Base-by-base conservation (phyloP, 2,888 invertebrate species). In the Leptinotarsa juncta region DNA sequence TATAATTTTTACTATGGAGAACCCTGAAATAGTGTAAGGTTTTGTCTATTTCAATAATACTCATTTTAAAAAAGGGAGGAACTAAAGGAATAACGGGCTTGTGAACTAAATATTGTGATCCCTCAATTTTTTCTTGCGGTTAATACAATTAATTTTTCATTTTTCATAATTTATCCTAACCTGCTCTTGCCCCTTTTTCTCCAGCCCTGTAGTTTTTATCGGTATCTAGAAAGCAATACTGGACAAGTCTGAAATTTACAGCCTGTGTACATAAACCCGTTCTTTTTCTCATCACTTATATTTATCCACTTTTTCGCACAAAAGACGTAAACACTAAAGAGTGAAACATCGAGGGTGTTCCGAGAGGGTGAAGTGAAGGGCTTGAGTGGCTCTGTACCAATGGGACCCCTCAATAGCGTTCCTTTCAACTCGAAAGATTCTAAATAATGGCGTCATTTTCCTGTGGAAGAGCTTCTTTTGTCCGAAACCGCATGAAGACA, bases 361-460 rank as follows among this genome's bases (percentile, higher is more conserved):
- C 53, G 72, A 70, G 55, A 66, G 75, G 70, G 68, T 66, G 70
- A 70, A 48, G 71, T 76, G 73, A 76, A 78, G 71, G 67, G 68
- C 76, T 73, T 76, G 78, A 80, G 78, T 80, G 77, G 77, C 80
- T 77, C 72, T 67, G 62, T 71, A 73, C 75, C 77, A 75, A 67
- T 75, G 80, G 78, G 76, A 77, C 74, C 73, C 76, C 77, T 81
- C 80, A 82, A 82, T 82, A 76, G 80, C 70, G 77, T 74, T 78
- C 76, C 81, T 82, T 82, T 82, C 81, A 81, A 79, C 81, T 80
- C 71, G 75, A 78, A 82, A 80, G 81, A 81, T 81, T 82, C 81
- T 82, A 81, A 82, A 82, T 82, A 82, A 82, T 82, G 81, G 81
- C 82, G 78, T 82, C 81, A 82, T 82, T 82, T 82, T 82, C 80